These are phyloP conservation scores for Trichonephila inaurata DNA, from an alignment of 1,140 invertebrate genomes.

Conservation along the genomic window DNA sequence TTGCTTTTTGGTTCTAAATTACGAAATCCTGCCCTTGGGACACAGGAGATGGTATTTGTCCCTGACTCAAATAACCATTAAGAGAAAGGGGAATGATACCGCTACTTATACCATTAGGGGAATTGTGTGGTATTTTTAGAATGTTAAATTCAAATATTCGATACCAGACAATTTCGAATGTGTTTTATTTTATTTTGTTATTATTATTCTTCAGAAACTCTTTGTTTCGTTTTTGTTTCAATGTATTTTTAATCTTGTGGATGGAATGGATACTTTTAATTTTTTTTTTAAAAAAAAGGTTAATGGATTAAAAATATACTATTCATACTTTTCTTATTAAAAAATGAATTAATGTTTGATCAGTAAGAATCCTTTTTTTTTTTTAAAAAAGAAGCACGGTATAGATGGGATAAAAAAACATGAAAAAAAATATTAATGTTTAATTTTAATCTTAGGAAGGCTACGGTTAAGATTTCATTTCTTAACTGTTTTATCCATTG, in stretches of 20 bases:
- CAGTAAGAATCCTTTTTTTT: not conserved
- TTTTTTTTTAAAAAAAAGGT: not conserved
- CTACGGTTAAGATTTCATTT: no score
- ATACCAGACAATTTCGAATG: not conserved
- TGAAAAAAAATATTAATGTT: no score
- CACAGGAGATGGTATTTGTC: constrained; percentile 6
- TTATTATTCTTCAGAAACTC: not conserved
- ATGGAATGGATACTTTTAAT: not conserved
- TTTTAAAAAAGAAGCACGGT: not conserved
- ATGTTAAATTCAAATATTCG: constrained; percentile 24
- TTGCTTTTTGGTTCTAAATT: constrained; percentile 31
- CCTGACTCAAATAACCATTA: constrained; percentile 36
- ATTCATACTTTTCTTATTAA: not conserved
- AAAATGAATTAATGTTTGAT: no score
- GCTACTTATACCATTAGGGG: constrained; percentile 18
- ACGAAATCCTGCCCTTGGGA: constrained; percentile 14
- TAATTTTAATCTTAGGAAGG: no score
- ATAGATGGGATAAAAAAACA: not conserved
- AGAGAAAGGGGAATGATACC: not conserved
- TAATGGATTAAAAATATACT: not conserved
- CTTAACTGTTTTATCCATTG: no score
- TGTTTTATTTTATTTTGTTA: not conserved
- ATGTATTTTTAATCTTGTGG: not conserved
- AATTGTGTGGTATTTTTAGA: not conserved
- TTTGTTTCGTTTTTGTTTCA: not conserved